Evolutionary conservation across 2,888 invertebrate species (phyloP).

Genomic region (Bembecia ichneumoniformis): DNA sequence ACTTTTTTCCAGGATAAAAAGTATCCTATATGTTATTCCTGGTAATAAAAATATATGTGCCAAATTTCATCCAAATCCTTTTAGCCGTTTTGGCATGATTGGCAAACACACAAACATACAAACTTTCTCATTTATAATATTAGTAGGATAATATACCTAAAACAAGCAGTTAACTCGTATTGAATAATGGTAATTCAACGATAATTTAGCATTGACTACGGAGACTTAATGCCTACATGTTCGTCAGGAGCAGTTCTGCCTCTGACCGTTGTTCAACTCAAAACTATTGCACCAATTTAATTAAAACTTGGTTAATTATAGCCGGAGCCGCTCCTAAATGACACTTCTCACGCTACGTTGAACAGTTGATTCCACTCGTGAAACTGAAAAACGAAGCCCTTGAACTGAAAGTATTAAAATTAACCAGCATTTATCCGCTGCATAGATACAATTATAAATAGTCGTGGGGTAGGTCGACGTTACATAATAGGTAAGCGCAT

Average conservation of each 20-base stretch:
- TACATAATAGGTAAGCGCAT: conserved; percentile 13
- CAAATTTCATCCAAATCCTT: too few relatives aligned
- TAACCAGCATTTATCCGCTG: not conserved
- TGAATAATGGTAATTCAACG: too few relatives aligned
- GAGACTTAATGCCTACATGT: too few relatives aligned
- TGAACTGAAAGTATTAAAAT: not conserved
- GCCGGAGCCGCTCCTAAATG: not conserved
- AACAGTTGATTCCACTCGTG: conserved; percentile 3
- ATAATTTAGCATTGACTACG: too few relatives aligned
- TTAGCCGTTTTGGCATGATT: too few relatives aligned
- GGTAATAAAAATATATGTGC: too few relatives aligned
- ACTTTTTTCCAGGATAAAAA: too few relatives aligned
- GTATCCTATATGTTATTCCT: too few relatives aligned
- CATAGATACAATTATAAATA: conserved; percentile 3
- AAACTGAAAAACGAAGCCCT: not conserved
- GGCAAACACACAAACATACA: too few relatives aligned
- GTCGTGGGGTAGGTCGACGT: conserved; percentile 15
- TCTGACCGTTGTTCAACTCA: not conserved
- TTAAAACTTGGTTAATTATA: not conserved
- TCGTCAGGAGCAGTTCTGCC: not conserved
- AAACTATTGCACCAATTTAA: not conserved
- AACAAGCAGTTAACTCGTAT: too few relatives aligned
- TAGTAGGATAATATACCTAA: too few relatives aligned
- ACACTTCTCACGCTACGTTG: not conserved
- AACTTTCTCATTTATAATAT: too few relatives aligned